Conservation (phyloP, 64 coral and sea anemone genomes). For the Platygyra sinensis region DNA sequence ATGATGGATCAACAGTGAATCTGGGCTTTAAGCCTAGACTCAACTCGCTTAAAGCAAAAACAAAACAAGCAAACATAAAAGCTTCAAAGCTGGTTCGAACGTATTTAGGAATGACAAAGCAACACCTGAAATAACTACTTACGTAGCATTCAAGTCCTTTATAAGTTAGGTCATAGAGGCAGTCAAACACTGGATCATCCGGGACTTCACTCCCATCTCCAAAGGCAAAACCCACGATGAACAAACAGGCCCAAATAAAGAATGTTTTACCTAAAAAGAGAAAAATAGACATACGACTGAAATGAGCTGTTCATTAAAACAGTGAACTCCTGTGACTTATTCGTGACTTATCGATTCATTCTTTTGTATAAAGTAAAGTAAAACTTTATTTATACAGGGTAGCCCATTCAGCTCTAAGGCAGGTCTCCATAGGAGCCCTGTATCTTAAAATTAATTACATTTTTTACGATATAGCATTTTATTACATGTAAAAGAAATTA, state of each 20-base stretch:
- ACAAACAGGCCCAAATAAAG: not conserved
- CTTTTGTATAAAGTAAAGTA: too few relatives aligned
- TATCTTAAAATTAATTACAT: too few relatives aligned
- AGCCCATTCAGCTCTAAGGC: too few relatives aligned
- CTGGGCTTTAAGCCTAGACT: too few relatives aligned
- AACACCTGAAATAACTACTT: not conserved
- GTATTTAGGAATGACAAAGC: not conserved
- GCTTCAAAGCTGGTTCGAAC: too few relatives aligned
- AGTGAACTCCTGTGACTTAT: not conserved
- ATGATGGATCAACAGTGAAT: too few relatives aligned
- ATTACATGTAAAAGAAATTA: too few relatives aligned
- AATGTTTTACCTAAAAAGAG: not conserved
- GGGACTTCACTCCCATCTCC: not conserved
- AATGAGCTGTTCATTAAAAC: not conserved
- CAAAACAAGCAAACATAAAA: too few relatives aligned
- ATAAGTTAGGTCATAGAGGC: not conserved
- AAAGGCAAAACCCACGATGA: not conserved
- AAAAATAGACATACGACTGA: not conserved
- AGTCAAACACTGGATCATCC: constrained; percentile 3
- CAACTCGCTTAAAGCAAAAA: too few relatives aligned
- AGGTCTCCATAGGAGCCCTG: too few relatives aligned
- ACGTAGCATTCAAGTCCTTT: not conserved
- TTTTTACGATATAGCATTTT: too few relatives aligned
- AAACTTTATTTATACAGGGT: too few relatives aligned
- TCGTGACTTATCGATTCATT: not conserved